Percentiles rank a stretch among this genome's conserved stretches.
These are phyloP conservation scores for Benthosema pterotum DNA, from an alignment of 2,797 vertebrate genomes.

Conservation along the genomic window DNA sequence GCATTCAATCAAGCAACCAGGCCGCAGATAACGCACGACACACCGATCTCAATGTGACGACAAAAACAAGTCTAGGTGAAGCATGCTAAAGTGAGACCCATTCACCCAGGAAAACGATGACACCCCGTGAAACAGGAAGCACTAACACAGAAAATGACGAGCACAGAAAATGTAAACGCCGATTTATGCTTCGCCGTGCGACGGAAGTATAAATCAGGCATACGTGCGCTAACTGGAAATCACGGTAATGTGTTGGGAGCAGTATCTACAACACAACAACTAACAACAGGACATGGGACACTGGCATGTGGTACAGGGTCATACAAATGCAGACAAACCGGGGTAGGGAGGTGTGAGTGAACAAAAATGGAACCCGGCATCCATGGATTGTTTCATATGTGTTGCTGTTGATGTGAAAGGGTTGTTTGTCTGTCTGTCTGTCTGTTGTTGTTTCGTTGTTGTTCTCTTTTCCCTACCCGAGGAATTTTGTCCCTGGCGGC, in stretches of 20 bases:
- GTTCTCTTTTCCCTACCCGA: slow-evolving; percentile 92
- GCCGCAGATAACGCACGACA: slow-evolving; percentile 35
- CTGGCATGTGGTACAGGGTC: slow-evolving; percentile 8
- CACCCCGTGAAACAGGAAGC: slow-evolving; percentile 21
- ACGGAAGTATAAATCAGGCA: not conserved
- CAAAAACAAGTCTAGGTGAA: slow-evolving; percentile 28
- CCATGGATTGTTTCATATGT: slow-evolving; percentile 89
- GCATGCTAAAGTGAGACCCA: slow-evolving; percentile 53
- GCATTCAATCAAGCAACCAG: slow-evolving; percentile 33
- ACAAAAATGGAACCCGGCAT: slow-evolving; percentile 76
- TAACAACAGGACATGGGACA: slow-evolving; percentile 58
- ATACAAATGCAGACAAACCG: slow-evolving; percentile 62
- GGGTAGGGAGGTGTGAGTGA: slow-evolving; percentile 33
- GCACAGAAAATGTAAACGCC: slow-evolving; percentile 24
- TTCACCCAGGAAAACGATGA: slow-evolving; percentile 19
- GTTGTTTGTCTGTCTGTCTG: slow-evolving; percentile 15
- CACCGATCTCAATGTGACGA: slow-evolving; percentile 17
- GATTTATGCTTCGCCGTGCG: not conserved
- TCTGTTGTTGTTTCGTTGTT: not conserved
- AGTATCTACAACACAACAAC: slow-evolving; percentile 58
- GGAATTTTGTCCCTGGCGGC: slow-evolving; percentile 99
- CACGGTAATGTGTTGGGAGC: slow-evolving; percentile 62
- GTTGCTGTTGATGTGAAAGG: slow-evolving; percentile 50
- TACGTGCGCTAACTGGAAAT: slow-evolving; percentile 70
- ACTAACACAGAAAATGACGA: slow-evolving; percentile 33